Conservation (phyloP, 2,113 vertebrate species). For the Callipepla squamata region DNA sequence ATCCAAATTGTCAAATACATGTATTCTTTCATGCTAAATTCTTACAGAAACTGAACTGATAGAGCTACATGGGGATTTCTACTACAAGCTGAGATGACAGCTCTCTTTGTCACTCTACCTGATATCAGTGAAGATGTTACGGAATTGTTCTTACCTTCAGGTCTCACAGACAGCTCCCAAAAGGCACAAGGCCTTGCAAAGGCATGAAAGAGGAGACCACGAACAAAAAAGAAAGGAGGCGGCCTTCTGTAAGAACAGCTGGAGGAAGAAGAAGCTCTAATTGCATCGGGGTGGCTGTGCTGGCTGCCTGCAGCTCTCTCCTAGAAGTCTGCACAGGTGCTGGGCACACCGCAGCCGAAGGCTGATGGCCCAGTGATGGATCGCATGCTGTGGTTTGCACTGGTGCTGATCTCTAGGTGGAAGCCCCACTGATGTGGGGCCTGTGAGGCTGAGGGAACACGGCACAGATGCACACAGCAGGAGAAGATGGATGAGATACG, state of each 20-base stretch:
- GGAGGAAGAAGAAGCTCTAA: background rate
- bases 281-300: rapidly evolving
- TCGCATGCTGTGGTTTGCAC: rapidly evolving
- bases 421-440: background rate
- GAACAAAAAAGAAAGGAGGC: background rate
- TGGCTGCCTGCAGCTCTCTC: background rate
- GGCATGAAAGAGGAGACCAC: background rate
- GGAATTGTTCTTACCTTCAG: background rate
- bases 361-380: background rate
- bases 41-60: background rate
- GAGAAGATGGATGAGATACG: background rate
- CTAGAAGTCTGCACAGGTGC: rapidly evolving
- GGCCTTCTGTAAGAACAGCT: background rate
- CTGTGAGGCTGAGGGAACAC: rapidly evolving
- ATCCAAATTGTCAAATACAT: background rate
- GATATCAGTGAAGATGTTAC: background rate
- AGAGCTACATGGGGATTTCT: background rate
- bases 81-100: background rate
- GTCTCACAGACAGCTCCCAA: background rate
- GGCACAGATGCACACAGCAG: background rate
- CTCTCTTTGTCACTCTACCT: background rate
- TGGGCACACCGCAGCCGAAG: rapidly evolving
- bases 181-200: background rate
- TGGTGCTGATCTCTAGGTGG: background rate
- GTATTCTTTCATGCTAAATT: background rate